phyloP scores from a whole-genome alignment of 2,888 invertebrate species.

The Nezara viridula region DNA sequence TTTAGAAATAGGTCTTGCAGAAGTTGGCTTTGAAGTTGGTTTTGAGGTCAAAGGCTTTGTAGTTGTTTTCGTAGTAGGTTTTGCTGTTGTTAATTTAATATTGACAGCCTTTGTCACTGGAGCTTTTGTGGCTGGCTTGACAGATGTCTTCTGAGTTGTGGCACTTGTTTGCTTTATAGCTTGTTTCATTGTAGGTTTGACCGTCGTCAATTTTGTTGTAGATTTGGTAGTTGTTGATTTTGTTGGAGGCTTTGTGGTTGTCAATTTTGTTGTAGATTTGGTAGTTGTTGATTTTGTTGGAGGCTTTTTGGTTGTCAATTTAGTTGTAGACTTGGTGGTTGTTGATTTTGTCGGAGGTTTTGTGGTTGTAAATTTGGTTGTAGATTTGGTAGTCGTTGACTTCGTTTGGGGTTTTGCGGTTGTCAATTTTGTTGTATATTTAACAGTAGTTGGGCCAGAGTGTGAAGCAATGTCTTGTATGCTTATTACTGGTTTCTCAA shows the following conservation, averaged over 20 bases:
- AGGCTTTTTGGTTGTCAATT: conserved; percentile 15
- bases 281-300: conserved; percentile 55
- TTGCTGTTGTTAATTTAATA: conserved; percentile 68
- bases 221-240: conserved; percentile 57
- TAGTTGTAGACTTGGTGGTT: conserved; percentile 58
- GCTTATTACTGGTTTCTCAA: conserved; percentile 59
- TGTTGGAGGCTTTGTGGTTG: conserved; percentile 51
- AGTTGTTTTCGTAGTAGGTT: conserved; percentile 64
- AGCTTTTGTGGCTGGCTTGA: conserved; percentile 68
- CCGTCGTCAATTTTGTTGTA: conserved; percentile 66
- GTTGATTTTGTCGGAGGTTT: conserved; percentile 47
- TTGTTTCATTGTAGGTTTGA: conserved; percentile 69
- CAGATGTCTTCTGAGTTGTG: conserved; percentile 68
- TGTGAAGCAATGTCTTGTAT: conserved; percentile 7
- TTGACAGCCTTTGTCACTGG: conserved; percentile 61
- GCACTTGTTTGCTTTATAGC: conserved; percentile 67
- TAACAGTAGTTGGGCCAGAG: background rate
- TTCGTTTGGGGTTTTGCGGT: background rate
- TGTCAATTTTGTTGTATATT: conserved; percentile 27
- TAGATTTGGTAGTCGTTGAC: conserved; percentile 57
- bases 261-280: conserved; percentile 58
- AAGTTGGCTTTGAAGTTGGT: conserved; percentile 60
- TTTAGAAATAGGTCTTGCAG: conserved; percentile 54
- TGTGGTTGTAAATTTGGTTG: conserved; percentile 6
- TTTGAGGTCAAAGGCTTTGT: conserved; percentile 57